Evolutionary conservation across 2,797 vertebrate genomes (phyloP).

Genomic region (Crotalus adamanteus): DNA sequence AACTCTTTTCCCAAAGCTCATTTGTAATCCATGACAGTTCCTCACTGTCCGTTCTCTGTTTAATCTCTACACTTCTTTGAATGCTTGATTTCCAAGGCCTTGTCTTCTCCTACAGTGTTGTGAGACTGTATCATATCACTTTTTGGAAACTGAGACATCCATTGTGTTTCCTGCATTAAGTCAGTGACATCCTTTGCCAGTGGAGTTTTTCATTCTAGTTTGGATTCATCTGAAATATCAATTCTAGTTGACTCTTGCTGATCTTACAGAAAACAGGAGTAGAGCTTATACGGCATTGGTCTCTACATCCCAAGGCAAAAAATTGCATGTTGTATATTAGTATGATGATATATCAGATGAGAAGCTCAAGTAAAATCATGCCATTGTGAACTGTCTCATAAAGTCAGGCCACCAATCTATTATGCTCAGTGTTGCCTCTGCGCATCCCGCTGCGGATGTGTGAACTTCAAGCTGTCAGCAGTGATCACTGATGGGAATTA

Average conservation of each 20-base stretch:
- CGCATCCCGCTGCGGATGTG: too few species aligned
- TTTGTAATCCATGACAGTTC: not conserved
- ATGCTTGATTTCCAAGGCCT: not conserved
- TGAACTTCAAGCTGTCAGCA: too few species aligned
- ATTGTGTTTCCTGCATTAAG: not conserved
- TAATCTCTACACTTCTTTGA: not conserved
- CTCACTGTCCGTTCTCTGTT: not conserved
- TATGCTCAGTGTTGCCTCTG: not conserved
- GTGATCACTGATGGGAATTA: too few species aligned
- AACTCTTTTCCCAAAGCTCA: not conserved
- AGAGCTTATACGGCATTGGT: too few species aligned
- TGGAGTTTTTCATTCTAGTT: not conserved
- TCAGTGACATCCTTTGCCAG: not conserved
- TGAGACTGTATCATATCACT: not conserved
- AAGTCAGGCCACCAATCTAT: not conserved
- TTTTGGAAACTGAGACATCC: not conserved
- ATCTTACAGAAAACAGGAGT: not conserved
- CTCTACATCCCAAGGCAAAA: not conserved
- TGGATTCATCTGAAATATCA: not conserved
- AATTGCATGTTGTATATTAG: not conserved
- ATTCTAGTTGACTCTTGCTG: not conserved
- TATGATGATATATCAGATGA: too few species aligned
- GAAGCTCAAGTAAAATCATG: too few species aligned
- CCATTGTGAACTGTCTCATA: not conserved
- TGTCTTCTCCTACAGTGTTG: not conserved